phyloP scores from a whole-genome alignment of 2,797 vertebrate genomes.

The Sciaenops ocellatus region DNA sequence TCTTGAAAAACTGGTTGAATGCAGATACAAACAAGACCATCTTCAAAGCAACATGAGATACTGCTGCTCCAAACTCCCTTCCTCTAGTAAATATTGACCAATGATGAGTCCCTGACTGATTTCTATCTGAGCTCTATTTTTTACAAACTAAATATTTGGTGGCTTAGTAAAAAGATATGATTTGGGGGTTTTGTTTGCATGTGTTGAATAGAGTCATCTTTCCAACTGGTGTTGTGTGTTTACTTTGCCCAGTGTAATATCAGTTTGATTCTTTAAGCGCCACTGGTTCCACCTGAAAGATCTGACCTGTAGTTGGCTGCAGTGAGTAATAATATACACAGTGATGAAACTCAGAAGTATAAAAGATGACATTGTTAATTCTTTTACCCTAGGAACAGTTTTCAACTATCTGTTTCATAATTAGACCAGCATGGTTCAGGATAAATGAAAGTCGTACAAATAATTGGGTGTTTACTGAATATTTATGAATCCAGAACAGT shows the following conservation, averaged over 20 bases:
- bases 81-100: background rate
- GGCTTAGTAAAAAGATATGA: background rate
- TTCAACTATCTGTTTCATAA: conserved; percentile 8
- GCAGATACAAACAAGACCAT: background rate
- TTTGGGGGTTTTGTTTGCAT: background rate
- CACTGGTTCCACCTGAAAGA: background rate
- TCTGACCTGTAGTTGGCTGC: background rate
- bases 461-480: background rate
- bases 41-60: background rate
- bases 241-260: background rate
- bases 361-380: background rate
- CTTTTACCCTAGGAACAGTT: background rate
- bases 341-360: background rate
- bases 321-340: background rate
- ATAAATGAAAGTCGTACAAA: conserved; percentile 2
- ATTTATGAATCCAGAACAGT: conserved; percentile 8
- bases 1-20: background rate
- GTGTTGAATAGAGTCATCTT: background rate
- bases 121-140: background rate
- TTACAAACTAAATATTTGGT: background rate
- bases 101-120: background rate
- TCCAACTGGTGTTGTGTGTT: too few relatives aligned
- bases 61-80: background rate
- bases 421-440: background rate
- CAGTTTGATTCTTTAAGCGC: background rate